Base-by-base conservation (phyloP, 2,113 vertebrate genomes). In the Seriola aureovittata region DNA sequence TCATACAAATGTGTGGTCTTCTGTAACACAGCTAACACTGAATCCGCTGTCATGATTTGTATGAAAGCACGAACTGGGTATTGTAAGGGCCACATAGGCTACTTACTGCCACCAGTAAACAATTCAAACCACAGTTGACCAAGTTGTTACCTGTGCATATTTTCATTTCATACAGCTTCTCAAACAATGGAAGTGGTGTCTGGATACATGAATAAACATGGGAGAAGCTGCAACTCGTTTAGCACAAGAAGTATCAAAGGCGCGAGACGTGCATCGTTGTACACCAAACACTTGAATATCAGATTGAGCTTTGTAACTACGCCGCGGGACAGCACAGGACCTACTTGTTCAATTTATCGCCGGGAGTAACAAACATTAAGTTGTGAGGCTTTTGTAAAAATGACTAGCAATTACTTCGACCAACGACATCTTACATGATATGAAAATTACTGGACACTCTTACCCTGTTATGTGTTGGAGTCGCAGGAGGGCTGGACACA, bases 401-500 rank as follows among this genome's bases (percentile, higher is more conserved):
- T 8, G 1, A 42, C 1, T 8, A 42, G 40, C 40, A 42, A 42
- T 11, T 16, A 34, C 58, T 73, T 58, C 25, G 14, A 55, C 23
- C 48, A 40, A 46, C 23, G 72, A 58, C 13, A 48, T 23, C 46
- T 64, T 36, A 36, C 46, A 63, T 52, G 67, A 65, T 9, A 17
- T 59, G 63, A 78, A 78, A 83, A 63, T 67, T 0, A 48, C 9
- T 52, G 79, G 67, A 84, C 89, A 81, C 80, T 91, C 94, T 93
- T 88, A 94, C 93, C 92, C 80, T 50, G 70, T 36, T 67, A 63
- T 48, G 85, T 83, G 80, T 4, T 42, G 69, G 71, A 87, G 68
- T 73, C 80, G 59, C 52, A 10, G 75, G 67, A 80, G 32, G 46
- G 48, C 58, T 69, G 71, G 67, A 84, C 67, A 73, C 86, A 71